Conservation (phyloP, 2,113 vertebrate species). For the Dicaeum eximium region DNA sequence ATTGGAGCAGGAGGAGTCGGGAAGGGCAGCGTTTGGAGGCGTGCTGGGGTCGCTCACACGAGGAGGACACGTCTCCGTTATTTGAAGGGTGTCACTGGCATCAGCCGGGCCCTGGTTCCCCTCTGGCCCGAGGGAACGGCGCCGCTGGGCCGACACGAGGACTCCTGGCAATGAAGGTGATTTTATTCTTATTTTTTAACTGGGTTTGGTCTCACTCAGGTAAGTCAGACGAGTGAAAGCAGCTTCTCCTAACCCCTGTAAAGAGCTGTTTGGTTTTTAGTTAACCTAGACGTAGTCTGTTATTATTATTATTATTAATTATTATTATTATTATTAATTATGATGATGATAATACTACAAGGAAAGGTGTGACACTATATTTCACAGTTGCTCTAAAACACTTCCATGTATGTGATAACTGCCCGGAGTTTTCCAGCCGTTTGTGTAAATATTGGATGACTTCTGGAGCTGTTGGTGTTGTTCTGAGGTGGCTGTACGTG, state of each 20-base stretch:
- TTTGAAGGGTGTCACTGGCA: background rate
- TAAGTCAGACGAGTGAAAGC: slow-evolving; percentile 28
- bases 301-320: slow-evolving; percentile 14
- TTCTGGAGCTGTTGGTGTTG: slow-evolving; percentile 30
- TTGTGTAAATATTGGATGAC: slow-evolving; percentile 55
- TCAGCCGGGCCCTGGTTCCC: background rate
- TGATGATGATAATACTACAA: slow-evolving; percentile 5
- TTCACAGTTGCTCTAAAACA: slow-evolving; percentile 26
- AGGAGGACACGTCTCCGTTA: background rate
- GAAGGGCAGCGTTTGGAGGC: background rate
- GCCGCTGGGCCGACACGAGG: background rate
- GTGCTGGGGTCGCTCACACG: background rate
- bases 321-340: background rate
- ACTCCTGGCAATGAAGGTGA: background rate
- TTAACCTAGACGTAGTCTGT: slow-evolving; percentile 14
- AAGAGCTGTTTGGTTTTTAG: slow-evolving; percentile 36
- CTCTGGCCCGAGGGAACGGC: background rate
- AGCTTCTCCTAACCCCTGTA: slow-evolving; percentile 41
- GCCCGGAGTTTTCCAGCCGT: background rate
- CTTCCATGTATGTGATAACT: background rate
- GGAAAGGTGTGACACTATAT: slow-evolving; percentile 46
- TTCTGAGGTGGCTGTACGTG: slow-evolving; percentile 39
- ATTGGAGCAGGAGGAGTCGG: background rate
- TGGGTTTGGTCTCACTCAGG: slow-evolving; percentile 49
- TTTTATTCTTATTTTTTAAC: slow-evolving; percentile 14